Percentiles rank a stretch among this genome's conserved stretches.
phyloP scores from a whole-genome alignment of 2,797 vertebrate species.

The Apogon talboti region DNA sequence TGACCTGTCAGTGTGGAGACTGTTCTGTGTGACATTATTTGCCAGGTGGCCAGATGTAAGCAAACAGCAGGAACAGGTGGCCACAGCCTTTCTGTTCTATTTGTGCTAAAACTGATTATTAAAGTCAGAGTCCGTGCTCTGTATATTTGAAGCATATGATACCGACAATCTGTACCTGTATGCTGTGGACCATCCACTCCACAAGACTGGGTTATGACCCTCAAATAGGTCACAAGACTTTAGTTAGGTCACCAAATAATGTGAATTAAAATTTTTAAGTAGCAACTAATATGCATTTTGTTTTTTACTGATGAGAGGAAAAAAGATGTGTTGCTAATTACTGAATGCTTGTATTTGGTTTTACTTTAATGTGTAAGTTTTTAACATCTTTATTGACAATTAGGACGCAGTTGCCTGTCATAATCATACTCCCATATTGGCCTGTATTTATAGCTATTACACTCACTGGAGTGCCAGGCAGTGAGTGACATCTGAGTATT shows the following conservation, averaged over 20 bases:
- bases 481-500: slow-evolving; percentile 18
- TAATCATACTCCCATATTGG: background rate
- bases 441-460: background rate
- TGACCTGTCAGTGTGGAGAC: background rate
- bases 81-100: background rate
- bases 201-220: too few species aligned
- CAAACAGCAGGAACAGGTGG: slow-evolving; percentile 27
- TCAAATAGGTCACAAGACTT: too few species aligned
- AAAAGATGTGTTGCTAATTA: too few species aligned
- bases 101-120: slow-evolving; percentile 2
- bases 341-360: too few species aligned
- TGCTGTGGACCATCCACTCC: background rate
- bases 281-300: too few species aligned
- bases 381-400: too few species aligned
- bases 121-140: background rate
- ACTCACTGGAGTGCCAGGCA: background rate
- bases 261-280: too few species aligned
- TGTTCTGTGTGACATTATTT: background rate
- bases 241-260: too few species aligned
- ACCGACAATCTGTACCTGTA: background rate
- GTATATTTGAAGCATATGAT: background rate
- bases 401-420: background rate
- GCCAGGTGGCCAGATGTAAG: slow-evolving; percentile 28
- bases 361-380: too few species aligned
- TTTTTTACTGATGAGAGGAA: too few species aligned